Conservation (phyloP, 1,140 invertebrate species). For the Alviniconcha marisindica region DNA sequence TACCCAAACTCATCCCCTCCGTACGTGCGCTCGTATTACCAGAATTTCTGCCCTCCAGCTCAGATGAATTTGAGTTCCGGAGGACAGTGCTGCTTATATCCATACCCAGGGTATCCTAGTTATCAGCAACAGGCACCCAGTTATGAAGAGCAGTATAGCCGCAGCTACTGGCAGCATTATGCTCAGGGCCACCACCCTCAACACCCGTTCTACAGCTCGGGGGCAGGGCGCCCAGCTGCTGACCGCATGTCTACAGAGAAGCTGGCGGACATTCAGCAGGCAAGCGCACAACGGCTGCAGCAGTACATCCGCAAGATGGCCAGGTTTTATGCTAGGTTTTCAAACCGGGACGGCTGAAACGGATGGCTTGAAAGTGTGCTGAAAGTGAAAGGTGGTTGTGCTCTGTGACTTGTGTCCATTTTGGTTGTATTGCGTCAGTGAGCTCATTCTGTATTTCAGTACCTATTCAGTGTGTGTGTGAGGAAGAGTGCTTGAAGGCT, state of each 20-base stretch:
- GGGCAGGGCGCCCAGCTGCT: background rate
- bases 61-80: background rate
- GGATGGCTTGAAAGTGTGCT: too few relatives aligned
- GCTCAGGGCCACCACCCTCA: background rate
- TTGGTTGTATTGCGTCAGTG: too few relatives aligned
- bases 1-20: background rate
- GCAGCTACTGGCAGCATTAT: background rate
- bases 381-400: too few relatives aligned
- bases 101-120: background rate
- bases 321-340: constrained; percentile 25
- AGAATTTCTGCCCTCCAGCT: background rate
- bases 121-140: background rate
- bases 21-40: background rate
- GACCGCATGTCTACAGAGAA: background rate
- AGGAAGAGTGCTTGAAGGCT: too few relatives aligned
- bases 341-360: too few relatives aligned
- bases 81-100: too few relatives aligned
- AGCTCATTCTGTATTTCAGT: too few relatives aligned
- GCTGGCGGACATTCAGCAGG: background rate
- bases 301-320: constrained; percentile 19
- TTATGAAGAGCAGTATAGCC: background rate
- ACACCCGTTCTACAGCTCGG: background rate
- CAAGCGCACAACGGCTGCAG: constrained; percentile 10
- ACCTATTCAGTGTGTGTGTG: too few relatives aligned
- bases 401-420: too few relatives aligned